Evolutionary conservation across 64 coral and sea anemone genomes (phyloP), one percentile per base, ranked within the genome.

Genomic region (Cladopsammia gracilis): DNA sequence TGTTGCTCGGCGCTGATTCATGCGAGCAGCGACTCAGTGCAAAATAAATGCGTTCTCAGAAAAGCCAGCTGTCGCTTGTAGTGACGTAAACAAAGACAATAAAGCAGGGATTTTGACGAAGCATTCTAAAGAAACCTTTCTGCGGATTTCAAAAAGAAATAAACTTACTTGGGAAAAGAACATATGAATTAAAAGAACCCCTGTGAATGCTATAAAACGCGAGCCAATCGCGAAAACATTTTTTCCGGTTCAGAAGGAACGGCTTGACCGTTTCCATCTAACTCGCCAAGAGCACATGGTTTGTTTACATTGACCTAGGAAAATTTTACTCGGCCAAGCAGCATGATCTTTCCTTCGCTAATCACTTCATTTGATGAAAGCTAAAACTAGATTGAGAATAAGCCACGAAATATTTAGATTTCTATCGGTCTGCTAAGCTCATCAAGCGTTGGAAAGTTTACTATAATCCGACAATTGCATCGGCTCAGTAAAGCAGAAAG

Each of bases 221-320:
- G 7, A 50, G 42, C 44, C 10, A 45, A 64, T 84, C 9, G 45
- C 18, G 22, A 18, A 64, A 16, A 49, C 62, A 5, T 22, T 9
- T 3, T n/a, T 23, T 13, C 3, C 7, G 4, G 8, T 6, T 62
- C 14, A 4, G 14, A 11, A 44, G 5, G 49, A 64, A 84, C 61
- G 42, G 25, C 26, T 82, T 62, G 16, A 58, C 49, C 52, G 25
- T 59, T 57, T 49, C 5, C 54, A 13, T 20, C 62, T 5, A 24
- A 4, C 62, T 50, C 60, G 80, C 44, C 43, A 34, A 62, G 16
- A 84, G 80, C 88, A 60, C 78, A 81, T 78, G 73, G 44, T 83
- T 91, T 91, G 89, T 91, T 91, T 91, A 91, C 89, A 83, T 83
- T 91, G 44, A 60, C 66, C 76, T 47, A 25, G 12, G 19, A 64